phyloP scores from a whole-genome alignment of 2,888 invertebrate genomes.

The Sisyra terminalis region DNA sequence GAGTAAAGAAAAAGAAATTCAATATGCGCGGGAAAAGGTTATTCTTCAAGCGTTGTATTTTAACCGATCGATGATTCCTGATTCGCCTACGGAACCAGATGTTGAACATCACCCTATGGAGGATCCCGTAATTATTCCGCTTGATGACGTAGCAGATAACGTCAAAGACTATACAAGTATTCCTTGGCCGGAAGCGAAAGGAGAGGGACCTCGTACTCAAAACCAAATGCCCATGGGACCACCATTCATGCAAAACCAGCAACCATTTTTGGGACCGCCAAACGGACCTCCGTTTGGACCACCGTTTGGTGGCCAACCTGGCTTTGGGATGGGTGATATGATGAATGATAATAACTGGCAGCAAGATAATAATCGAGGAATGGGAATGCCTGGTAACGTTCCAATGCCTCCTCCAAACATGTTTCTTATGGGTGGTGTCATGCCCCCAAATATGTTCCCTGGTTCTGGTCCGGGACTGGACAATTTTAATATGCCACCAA shows the following conservation, averaged over 20 bases:
- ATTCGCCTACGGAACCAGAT: slow-evolving; percentile 75
- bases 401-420: slow-evolving; percentile 18
- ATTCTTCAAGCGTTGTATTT: slow-evolving; percentile 72
- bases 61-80: slow-evolving; percentile 68
- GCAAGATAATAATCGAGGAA: slow-evolving; percentile 27
- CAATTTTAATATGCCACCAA: slow-evolving; percentile 23
- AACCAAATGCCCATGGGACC: slow-evolving; percentile 30
- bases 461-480: slow-evolving; percentile 17
- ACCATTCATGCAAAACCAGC: slow-evolving; percentile 30
- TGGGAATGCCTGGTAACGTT: slow-evolving; percentile 19
- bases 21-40: slow-evolving; percentile 71
- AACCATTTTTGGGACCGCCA: slow-evolving; percentile 10
- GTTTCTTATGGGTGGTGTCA: slow-evolving; percentile 28
- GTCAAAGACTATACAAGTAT: slow-evolving; percentile 59
- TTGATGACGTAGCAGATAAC: slow-evolving; percentile 74
- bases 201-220: slow-evolving; percentile 35
- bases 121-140: slow-evolving; percentile 70
- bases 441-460: slow-evolving; percentile 20
- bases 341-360: slow-evolving; percentile 21
- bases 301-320: slow-evolving; percentile 26
- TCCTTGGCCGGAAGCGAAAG: slow-evolving; percentile 76
- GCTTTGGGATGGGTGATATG: slow-evolving; percentile 20
- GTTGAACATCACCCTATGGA: slow-evolving; percentile 57
- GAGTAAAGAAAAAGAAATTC: slow-evolving; percentile 75
- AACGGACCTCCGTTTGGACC: slow-evolving; percentile 22